phyloP scores from a whole-genome alignment of 2,113 vertebrate species.

The Nicator chloris region DNA sequence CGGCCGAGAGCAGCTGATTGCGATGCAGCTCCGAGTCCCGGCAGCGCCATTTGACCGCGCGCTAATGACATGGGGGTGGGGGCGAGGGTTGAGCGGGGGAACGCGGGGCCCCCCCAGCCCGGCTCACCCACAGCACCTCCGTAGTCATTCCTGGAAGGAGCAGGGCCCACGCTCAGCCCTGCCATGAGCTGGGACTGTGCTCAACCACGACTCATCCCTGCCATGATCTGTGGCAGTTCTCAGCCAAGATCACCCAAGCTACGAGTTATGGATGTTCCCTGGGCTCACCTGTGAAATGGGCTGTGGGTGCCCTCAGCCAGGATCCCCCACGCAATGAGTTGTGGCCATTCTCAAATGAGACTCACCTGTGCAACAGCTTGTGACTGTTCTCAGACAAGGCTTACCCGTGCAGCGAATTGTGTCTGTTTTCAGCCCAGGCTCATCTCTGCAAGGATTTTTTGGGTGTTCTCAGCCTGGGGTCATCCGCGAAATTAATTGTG shows the following conservation, averaged over 20 bases:
- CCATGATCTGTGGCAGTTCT: background rate
- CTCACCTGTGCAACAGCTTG: too few species aligned
- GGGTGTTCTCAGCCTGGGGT: background rate
- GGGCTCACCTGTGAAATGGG: background rate
- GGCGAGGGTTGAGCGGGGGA: background rate
- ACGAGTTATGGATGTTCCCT: rapidly evolving
- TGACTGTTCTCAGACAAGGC: background rate
- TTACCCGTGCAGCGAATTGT: rapidly evolving
- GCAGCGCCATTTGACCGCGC: constrained; percentile 48
- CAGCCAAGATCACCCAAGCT: rapidly evolving
- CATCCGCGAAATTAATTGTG: rapidly evolving
- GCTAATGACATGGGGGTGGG: background rate
- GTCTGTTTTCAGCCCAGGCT: background rate
- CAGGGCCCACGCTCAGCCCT: background rate
- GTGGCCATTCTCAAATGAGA: background rate
- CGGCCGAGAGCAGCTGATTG: constrained; percentile 52
- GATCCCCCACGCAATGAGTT: background rate
- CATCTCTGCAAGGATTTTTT: background rate
- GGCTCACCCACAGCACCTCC: rapidly evolving
- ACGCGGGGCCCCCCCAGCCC: background rate
- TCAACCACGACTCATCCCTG: rapidly evolving
- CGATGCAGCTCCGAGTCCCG: constrained; percentile 28
- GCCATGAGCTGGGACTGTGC: rapidly evolving
- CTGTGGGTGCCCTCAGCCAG: background rate
- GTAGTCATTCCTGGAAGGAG: background rate